Evolutionary conservation across 2,888 invertebrate genomes (phyloP).

Genomic region (Prenolepis imparis): DNA sequence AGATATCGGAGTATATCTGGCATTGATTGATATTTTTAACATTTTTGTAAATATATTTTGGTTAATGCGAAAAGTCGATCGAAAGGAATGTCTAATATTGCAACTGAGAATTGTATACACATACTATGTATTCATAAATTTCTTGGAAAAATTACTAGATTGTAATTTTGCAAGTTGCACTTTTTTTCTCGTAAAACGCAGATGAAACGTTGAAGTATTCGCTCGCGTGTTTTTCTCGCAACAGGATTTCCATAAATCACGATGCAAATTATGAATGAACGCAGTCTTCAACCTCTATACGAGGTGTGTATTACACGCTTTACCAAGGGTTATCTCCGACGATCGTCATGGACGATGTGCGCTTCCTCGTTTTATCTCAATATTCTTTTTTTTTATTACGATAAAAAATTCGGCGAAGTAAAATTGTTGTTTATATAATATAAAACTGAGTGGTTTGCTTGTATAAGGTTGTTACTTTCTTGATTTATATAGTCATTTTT

Average conservation of each 20-base stretch:
- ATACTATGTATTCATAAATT: background rate
- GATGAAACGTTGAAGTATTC: background rate
- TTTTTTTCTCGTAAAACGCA: background rate
- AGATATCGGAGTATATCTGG: too few species aligned
- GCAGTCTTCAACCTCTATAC: background rate
- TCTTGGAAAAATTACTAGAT: background rate
- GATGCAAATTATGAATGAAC: constrained; percentile 9
- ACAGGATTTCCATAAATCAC: constrained; percentile 13
- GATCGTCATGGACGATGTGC: background rate
- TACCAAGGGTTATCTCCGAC: background rate
- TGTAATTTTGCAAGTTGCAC: background rate
- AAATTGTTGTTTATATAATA: background rate
- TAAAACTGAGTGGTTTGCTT: background rate
- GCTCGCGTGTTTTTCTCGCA: background rate
- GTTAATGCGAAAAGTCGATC: too few species aligned
- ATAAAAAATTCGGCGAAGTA: background rate
- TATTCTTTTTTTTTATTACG: background rate
- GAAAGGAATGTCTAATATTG: background rate
- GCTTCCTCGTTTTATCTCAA: background rate
- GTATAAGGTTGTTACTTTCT: background rate
- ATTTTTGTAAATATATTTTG: too few species aligned
- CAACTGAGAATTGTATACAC: background rate
- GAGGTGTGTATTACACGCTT: background rate
- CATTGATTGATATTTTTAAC: too few species aligned
- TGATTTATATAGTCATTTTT: background rate